Evolutionary conservation across 2,113 vertebrate species (phyloP), one percentile per base, ranked within the genome.

Genomic region (Psilopsiagon aymara): DNA sequence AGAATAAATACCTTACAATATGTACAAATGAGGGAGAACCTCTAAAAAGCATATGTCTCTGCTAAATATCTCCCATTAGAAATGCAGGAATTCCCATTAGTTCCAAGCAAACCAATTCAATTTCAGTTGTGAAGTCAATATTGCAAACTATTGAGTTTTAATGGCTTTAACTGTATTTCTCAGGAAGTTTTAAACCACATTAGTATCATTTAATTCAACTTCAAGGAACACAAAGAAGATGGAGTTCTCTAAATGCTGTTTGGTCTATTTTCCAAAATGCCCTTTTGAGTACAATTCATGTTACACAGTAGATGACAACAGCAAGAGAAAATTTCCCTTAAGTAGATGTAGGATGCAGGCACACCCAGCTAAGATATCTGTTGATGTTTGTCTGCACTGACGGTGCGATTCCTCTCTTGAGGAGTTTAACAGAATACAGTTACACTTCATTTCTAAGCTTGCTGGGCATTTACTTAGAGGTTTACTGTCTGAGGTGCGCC

Each of bases 141-240:
- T 27, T 47, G 94, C 87, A 55, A 67, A 79, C 70, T 44, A 11
- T 76, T 13, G 64, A 59, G 49, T 7, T 21, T 77, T 71, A 43
- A 55, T 43, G 83, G 60, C 2, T 9, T 81, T 94, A 96, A 95
- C 63, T 81, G 82, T 27, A 4, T 35, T 53, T 60, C 91, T 86
- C 25, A 28, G 74, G 91, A 92, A 51, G 79, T 81, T 86, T 37
- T 28, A 44, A 64, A 62, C 60, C 88, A 33, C 93, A 43, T 64
- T 64, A 77, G 92, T 55, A 78, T 90, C 85, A 9, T 93, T 94
- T 92, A 86, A 94, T 80, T 87, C 89, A 62, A 35, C 92, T 78
- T 79, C 57, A 59, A 88, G 84, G 84, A 92, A 52, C 59, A 64
- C 82, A 66, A 33, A 59, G 95, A 70, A 94, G 66, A 25, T 1